phyloP scores from a whole-genome alignment of 2,113 vertebrate species.

The Apus apus region DNA sequence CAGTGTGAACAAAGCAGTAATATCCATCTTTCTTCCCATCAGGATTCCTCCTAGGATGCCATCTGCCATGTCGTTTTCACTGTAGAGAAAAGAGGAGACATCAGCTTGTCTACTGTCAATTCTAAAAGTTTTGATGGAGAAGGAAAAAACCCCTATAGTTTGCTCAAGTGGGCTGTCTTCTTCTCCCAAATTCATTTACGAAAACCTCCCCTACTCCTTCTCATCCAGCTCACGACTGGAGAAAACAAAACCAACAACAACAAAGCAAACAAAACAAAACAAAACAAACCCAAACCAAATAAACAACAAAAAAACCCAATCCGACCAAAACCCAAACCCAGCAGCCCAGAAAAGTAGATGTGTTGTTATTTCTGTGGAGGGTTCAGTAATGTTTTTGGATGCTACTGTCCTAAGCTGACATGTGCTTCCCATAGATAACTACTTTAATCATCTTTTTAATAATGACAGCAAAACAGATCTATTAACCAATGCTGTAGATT shows the following conservation, averaged over 20 bases:
- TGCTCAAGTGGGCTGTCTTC: background rate
- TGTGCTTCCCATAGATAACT: background rate
- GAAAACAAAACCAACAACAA: background rate
- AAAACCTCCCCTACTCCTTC: background rate
- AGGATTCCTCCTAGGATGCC: background rate
- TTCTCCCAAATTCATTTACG: background rate
- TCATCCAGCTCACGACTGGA: background rate
- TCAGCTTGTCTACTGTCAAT: background rate
- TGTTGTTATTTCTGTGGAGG: background rate
- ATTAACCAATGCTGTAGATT: background rate
- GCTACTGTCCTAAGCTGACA: background rate
- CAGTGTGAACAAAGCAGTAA: background rate
- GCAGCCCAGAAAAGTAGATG: background rate
- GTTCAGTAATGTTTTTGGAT: background rate
- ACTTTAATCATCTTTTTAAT: background rate
- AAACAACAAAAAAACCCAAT: background rate
- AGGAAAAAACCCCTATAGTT: background rate
- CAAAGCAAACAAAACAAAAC: background rate
- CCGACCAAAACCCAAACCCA: background rate
- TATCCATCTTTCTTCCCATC: slow-evolving; percentile 14
- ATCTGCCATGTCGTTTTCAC: slow-evolving; percentile 41
- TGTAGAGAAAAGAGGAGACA: slow-evolving; percentile 63
- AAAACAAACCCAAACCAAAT: too few species aligned
- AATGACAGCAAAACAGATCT: background rate
- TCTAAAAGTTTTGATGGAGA: background rate